Base-by-base conservation (phyloP, 2,888 invertebrate genomes). In the Vesta saturnalis region DNA sequence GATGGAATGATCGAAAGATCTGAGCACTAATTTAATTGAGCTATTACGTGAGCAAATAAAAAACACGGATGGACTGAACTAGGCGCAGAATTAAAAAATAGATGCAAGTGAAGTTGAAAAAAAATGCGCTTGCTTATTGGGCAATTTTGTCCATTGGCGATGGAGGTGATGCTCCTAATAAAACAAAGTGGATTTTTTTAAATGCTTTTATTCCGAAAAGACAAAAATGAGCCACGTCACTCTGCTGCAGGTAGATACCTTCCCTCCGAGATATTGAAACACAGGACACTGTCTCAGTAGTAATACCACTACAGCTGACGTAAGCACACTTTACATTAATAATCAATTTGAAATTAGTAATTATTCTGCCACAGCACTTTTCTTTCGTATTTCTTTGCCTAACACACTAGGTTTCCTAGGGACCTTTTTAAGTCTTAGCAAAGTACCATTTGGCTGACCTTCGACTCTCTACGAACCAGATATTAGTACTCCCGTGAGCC, bases 331-430 rank as follows among this genome's bases (percentile, higher is more conserved):
- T n/a, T n/a, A n/a, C n/a, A 66, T 54, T 61, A n/a, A n/a, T n/a
- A n/a, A n/a, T 6, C 49, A 64, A 55, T 64, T 60, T 64, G 22
- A 22, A 60, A 39, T 64, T 39, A n/a, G n/a, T 60, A 64, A 58
- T 59, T 49, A 46, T 60, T 46, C 15, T 64, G 64, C 64, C 59
- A 59, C 47, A 21, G 64, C 18, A 59, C 59, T 59, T 60, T 39
- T 14, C 58, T 47, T n/a, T 58, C 55, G 1, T 19, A 55, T 21
- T 55, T 30, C 30, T 30, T 30, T 30, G 30, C 30, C 30, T 30
- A n/a, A n/a, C n/a, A n/a, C n/a, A n/a, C n/a, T n/a, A n/a, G n/a
- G n/a, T n/a, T n/a, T n/a, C n/a, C n/a, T n/a, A n/a, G n/a, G n/a
- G n/a, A n/a, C n/a, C n/a, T n/a, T n/a, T n/a, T n/a, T n/a, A n/a